Evolutionary conservation across 2,113 vertebrate species (phyloP).

Genomic region (Vulpes vulpes): DNA sequence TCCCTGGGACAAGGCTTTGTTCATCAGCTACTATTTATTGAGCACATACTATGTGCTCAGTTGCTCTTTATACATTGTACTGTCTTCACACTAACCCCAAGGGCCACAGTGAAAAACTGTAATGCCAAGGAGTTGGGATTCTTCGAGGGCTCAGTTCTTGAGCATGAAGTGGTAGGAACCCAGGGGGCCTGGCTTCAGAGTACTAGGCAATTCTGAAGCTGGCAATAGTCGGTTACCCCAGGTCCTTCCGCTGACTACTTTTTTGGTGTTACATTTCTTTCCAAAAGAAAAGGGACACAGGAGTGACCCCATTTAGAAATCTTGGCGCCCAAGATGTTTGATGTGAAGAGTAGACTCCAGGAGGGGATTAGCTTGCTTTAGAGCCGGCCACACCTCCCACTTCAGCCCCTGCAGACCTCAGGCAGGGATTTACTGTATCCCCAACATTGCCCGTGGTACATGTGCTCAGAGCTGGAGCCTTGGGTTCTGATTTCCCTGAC

Average conservation of each 20-base stretch:
- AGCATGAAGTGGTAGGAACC: background rate
- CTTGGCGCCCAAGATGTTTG: background rate
- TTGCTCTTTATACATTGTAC: background rate
- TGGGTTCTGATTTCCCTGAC: fast-evolving
- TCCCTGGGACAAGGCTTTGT: background rate
- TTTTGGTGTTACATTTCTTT: background rate
- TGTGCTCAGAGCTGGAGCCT: background rate
- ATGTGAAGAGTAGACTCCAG: background rate
- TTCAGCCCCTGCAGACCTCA: background rate
- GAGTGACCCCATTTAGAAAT: background rate
- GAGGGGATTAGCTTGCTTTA: fast-evolving
- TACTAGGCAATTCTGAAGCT: fast-evolving
- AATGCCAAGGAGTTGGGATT: background rate
- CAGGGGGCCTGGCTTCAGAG: background rate
- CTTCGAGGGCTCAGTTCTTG: background rate
- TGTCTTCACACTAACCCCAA: background rate
- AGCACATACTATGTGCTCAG: fast-evolving
- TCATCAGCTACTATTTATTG: background rate
- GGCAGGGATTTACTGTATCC: background rate
- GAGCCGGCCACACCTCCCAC: fast-evolving
- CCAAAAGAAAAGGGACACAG: background rate
- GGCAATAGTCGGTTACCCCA: background rate
- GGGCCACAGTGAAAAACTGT: background rate
- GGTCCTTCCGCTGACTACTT: background rate
- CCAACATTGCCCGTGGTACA: fast-evolving